These are phyloP conservation scores for Venusia cambrica DNA, from an alignment of 2,888 invertebrate species.

Conservation along the genomic window DNA sequence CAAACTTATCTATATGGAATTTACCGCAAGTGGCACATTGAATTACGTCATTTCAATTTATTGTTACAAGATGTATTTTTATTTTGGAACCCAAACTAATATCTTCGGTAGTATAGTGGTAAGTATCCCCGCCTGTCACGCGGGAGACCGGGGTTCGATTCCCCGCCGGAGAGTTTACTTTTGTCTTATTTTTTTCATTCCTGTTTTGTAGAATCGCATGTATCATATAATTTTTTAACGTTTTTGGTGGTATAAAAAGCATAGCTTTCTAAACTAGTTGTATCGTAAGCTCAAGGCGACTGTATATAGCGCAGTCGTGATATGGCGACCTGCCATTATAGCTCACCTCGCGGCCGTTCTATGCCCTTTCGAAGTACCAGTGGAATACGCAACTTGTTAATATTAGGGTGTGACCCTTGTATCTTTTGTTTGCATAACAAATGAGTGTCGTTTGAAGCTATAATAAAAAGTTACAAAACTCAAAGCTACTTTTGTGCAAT, in stretches of 20 bases:
- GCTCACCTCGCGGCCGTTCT: slow-evolving; percentile 16
- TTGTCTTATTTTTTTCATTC: slow-evolving; percentile 7
- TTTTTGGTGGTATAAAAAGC: neutral
- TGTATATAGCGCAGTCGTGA: slow-evolving; percentile 31
- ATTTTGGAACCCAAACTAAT: rapidly evolving
- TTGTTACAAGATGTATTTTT: neutral
- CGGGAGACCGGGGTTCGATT: slow-evolving; percentile 83
- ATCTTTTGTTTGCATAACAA: slow-evolving; percentile 19
- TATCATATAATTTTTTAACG: neutral
- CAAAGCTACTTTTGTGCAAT: too few species aligned
- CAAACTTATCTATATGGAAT: too few species aligned
- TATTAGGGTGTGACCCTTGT: slow-evolving; percentile 16
- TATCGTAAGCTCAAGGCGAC: slow-evolving; percentile 15
- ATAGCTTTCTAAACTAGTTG: slow-evolving; percentile 10
- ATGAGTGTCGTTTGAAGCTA: too few species aligned
- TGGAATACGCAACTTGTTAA: slow-evolving; percentile 19
- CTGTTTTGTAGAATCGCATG: neutral
- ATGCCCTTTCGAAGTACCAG: slow-evolving; percentile 19
- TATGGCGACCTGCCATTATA: slow-evolving; percentile 26
- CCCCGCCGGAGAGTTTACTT: slow-evolving; percentile 73
- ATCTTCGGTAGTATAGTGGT: slow-evolving; percentile 81
- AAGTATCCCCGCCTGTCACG: slow-evolving; percentile 82
- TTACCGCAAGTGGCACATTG: too few species aligned
- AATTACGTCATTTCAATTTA: slow-evolving; percentile 2
- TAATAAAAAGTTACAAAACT: too few species aligned